Conservation (phyloP, 2,888 invertebrate genomes). For the Axea sp. region DNA sequence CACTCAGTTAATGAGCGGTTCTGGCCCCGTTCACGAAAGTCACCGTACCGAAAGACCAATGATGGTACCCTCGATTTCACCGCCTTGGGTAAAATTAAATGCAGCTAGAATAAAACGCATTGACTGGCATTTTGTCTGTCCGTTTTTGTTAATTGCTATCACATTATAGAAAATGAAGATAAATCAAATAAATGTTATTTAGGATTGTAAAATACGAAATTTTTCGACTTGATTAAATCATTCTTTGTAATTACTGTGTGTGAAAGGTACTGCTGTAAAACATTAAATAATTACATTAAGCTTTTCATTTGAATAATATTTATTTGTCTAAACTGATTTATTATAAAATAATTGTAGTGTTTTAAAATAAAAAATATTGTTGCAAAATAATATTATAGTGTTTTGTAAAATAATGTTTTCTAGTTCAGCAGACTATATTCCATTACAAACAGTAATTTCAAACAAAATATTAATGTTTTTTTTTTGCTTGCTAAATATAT, state of each 20-base stretch:
- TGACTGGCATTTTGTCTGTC: conserved; percentile 63
- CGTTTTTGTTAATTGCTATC: conserved; percentile 58
- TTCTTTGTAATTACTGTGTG: not conserved
- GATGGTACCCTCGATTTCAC: conserved; percentile 70
- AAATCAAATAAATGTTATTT: conserved; percentile 7
- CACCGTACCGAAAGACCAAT: conserved; percentile 75
- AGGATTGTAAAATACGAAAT: conserved; percentile 9
- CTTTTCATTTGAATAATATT: too few species aligned
- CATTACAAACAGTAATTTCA: conserved; percentile 5
- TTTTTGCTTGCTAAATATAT: conserved; percentile 5
- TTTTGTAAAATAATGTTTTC: too few species aligned
- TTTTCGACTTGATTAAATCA: conserved; percentile 1
- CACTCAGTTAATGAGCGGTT: conserved; percentile 74
- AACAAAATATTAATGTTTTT: not conserved
- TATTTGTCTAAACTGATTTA: too few species aligned
- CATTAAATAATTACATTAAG: too few species aligned
- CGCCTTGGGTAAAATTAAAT: conserved; percentile 74
- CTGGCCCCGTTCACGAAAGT: conserved; percentile 68
- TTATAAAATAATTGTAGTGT: too few species aligned
- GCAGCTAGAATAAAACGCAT: conserved; percentile 65
- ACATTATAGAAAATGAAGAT: conserved; percentile 51
- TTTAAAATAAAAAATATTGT: too few species aligned
- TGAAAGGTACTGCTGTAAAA: too few species aligned
- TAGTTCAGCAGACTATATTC: too few species aligned
- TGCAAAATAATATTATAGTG: too few species aligned